These are phyloP conservation scores for Leucoraja erinaceus DNA, from an alignment of 2,113 vertebrate genomes.

Conservation along the genomic window DNA sequence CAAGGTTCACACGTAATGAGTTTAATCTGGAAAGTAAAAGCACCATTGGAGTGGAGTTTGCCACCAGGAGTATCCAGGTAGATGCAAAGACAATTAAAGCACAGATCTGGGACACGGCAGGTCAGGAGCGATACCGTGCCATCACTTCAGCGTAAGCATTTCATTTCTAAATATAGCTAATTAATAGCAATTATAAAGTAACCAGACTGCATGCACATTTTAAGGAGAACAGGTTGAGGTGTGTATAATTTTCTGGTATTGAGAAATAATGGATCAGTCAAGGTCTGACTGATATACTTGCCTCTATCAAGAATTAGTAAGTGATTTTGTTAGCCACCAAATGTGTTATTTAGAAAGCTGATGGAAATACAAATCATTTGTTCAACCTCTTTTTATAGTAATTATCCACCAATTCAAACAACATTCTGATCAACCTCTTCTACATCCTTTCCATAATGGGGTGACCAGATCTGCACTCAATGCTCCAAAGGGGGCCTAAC, in stretches of 20 bases:
- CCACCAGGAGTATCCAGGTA: conserved; percentile 94
- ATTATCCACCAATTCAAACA: no score
- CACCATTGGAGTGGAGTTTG: conserved; percentile 94
- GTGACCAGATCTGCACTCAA: no score
- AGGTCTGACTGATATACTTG: not conserved
- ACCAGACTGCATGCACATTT: not conserved
- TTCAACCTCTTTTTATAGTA: no score
- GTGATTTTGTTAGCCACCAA: not conserved
- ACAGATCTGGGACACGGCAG: conserved; percentile 94
- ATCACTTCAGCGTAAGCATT: conserved; percentile 90
- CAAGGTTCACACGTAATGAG: conserved; percentile 93
- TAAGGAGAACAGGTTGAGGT: not conserved
- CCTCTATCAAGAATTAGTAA: not conserved
- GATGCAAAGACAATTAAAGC: conserved; percentile 94
- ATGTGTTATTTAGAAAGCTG: not conserved
- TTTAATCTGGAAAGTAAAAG: conserved; percentile 98
- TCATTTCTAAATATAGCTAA: not conserved
- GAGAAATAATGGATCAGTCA: not conserved
- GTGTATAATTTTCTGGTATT: not conserved
- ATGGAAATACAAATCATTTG: not conserved
- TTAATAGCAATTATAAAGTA: conserved; percentile 16
- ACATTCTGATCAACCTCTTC: no score
- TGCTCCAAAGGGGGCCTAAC: no score
- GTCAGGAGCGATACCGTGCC: conserved; percentile 90
- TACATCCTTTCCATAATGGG: no score